Conservation (phyloP, 2,797 vertebrate genomes). For the Scyliorhinus canicula region DNA sequence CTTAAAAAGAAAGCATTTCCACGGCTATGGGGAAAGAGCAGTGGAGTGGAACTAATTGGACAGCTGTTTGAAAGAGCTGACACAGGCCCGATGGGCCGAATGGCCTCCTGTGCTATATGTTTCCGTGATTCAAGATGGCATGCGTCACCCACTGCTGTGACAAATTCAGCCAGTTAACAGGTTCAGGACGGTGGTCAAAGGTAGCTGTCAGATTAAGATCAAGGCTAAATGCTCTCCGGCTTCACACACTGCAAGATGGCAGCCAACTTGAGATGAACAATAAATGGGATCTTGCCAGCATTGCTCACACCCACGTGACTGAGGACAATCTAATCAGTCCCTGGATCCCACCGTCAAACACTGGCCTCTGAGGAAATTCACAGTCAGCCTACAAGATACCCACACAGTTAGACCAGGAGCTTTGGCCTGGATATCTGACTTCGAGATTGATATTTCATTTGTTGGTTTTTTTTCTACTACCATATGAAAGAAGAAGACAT, state of each 20-base stretch:
- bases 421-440: not conserved
- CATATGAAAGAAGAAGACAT: not conserved
- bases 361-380: not conserved
- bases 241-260: not conserved
- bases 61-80: not conserved
- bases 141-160: not conserved
- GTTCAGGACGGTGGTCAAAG: not conserved
- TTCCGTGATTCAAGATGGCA: not conserved
- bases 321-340: not conserved
- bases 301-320: not conserved
- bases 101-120: not conserved
- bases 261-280: not conserved
- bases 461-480: not conserved
- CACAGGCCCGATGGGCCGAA: not conserved
- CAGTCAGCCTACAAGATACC: not conserved
- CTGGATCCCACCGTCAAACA: not conserved
- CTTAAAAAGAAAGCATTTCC: not conserved
- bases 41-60: not conserved
- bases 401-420: not conserved
- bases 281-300: not conserved
- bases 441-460: not conserved
- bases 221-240: not conserved
- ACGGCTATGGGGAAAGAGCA: not conserved
- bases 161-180: not conserved
- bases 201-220: not conserved